Percentiles rank a stretch among this genome's conserved stretches.
These are phyloP conservation scores for Ibycter americanus DNA, from an alignment of 2,797 vertebrate species.

Conservation along the genomic window DNA sequence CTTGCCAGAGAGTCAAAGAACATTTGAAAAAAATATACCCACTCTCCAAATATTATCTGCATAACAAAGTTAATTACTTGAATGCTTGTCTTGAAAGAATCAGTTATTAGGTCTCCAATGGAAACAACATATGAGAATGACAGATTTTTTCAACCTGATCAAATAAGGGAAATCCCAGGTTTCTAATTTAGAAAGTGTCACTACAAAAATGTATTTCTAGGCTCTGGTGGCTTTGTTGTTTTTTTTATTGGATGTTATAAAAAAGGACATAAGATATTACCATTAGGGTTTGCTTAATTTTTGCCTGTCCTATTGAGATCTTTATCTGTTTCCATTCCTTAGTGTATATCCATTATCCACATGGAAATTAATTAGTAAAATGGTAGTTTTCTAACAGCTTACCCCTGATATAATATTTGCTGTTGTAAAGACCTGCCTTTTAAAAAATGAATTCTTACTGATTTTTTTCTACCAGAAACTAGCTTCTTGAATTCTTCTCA, in stretches of 20 bases:
- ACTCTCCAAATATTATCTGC: not conserved
- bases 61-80: not conserved
- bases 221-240: not conserved
- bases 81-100: not conserved
- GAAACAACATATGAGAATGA: not conserved
- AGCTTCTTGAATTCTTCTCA: not conserved
- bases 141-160: not conserved
- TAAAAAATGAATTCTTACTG: not conserved
- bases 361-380: conserved; percentile 26
- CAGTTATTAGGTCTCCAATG: not conserved
- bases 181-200: not conserved
- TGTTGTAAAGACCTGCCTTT: not conserved
- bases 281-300: not conserved
- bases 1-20: not conserved
- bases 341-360: not conserved
- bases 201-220: not conserved
- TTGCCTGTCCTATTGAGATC: not conserved
- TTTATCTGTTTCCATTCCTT: not conserved
- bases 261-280: not conserved
- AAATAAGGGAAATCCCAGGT: not conserved
- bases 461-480: not conserved
- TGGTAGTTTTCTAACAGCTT: not conserved
- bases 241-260: not conserved
- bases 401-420: not conserved
- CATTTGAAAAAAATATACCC: not conserved